Conservation (phyloP, 2,888 invertebrate species). For the Lamellibrachia satsuma region DNA sequence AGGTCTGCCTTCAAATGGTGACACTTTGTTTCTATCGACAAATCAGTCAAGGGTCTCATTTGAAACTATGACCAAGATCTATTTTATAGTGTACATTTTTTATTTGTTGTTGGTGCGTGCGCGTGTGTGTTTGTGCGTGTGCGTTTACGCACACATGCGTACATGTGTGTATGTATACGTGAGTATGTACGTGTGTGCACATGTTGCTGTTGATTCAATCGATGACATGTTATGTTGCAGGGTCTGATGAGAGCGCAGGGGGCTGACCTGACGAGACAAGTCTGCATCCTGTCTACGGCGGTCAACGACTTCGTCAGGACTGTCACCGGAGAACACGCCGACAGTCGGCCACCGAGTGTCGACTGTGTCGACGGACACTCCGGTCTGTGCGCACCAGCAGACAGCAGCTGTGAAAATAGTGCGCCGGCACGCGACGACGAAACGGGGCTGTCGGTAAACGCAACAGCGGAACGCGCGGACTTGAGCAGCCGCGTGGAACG, state of each 20-base stretch:
- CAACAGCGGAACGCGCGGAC: background rate
- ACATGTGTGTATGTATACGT: too few relatives aligned
- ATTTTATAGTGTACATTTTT: background rate
- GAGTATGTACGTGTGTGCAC: background rate
- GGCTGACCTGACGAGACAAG: background rate
- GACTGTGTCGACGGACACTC: background rate
- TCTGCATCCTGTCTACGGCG: background rate
- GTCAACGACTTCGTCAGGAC: slow-evolving; percentile 2
- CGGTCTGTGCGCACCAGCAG: background rate
- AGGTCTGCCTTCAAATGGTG: background rate
- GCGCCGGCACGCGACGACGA: background rate
- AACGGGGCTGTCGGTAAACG: background rate
- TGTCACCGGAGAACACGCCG: background rate
- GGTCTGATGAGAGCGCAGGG: background rate
- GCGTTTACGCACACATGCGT: too few relatives aligned
- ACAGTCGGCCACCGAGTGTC: background rate
- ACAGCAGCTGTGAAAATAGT: background rate
- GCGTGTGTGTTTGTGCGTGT: too few relatives aligned
- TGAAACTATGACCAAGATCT: background rate
- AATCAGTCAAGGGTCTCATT: background rate
- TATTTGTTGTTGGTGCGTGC: too few relatives aligned
- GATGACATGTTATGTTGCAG: background rate
- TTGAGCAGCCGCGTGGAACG: background rate
- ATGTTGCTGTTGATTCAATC: slow-evolving; percentile 2
- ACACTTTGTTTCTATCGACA: background rate